phyloP scores from a whole-genome alignment of 2,797 vertebrate species.

The Sebastes minor region DNA sequence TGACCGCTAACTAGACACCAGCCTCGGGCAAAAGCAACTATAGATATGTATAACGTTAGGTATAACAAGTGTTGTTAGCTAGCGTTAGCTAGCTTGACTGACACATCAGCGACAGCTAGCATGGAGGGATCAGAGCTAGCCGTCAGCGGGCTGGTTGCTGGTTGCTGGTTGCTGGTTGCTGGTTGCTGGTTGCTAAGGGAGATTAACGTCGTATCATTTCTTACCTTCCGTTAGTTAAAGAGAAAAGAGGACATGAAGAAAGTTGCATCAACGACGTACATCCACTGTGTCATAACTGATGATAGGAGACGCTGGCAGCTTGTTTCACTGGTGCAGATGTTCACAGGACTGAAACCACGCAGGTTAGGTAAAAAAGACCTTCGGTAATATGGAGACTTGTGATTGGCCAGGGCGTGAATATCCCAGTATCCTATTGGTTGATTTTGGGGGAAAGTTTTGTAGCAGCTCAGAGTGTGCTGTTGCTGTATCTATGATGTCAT shows the following conservation, averaged over 20 bases:
- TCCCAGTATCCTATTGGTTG: constrained; percentile 63
- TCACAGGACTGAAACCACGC: constrained; percentile 30
- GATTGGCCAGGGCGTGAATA: constrained; percentile 65
- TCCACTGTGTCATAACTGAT: constrained; percentile 66
- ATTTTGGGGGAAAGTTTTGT: not conserved
- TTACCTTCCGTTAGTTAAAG: constrained; percentile 84
- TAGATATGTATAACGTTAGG: not conserved
- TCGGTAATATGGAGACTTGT: constrained; percentile 42
- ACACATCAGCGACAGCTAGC: constrained; percentile 57
- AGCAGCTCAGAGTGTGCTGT: not conserved
- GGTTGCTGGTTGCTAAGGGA: not conserved
- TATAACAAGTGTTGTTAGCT: not conserved
- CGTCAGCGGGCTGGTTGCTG: not conserved
- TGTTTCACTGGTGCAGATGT: constrained; percentile 7
- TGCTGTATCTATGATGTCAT: constrained; percentile 41
- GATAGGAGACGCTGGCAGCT: not conserved
- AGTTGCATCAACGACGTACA: constrained; percentile 43
- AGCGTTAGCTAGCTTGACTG: constrained; percentile 34
- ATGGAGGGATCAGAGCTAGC: not conserved
- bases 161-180: not conserved
- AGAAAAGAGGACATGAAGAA: constrained; percentile 36
- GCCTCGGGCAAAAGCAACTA: fast-evolving
- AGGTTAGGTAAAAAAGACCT: constrained; percentile 16
- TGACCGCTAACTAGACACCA: not conserved
- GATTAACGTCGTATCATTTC: not conserved